Evolutionary conservation across 2,888 invertebrate species (phyloP), one percentile per base, ranked within the genome.

Genomic region (Habroteleia sp.): DNA sequence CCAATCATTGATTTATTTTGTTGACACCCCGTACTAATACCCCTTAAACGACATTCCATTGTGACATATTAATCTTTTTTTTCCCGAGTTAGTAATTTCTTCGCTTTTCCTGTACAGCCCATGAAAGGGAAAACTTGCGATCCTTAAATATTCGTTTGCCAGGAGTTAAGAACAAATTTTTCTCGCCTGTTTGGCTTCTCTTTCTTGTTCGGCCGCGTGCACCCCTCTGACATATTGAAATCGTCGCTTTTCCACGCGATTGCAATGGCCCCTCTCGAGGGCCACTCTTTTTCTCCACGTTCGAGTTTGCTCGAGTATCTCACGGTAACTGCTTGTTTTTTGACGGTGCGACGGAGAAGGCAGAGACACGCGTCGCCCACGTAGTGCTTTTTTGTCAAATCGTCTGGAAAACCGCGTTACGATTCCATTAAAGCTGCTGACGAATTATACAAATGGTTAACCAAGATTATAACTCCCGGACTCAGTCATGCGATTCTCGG

Each of bases 391-490:
- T 87, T 87, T 83, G 86, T 69, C 83, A 87, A 88, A 88, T 88
- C 87, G 87, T 80, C 83, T 79, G 88, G 87, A 88, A 88, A 85
- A 77, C 82, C 82, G 76, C 78, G 77, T 50, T 60, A 60, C 72
- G 78, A 11, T 76, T 63, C 44, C 78, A 76, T 80, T 81, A 80
- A 83, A 86, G 88, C 81, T 79, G 77, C 82, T 86, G 88, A 88
- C 87, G 86, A 88, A 87, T 87, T 84, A 84, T 85, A 87, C 84
- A 85, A 86, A 87, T 85, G 85, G 80, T 82, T 74, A 74, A 62
- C 73, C 60, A 25, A 35, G 62, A 46, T 63, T 69, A 76, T 46
- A 44, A 35, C 42, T 50, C 11, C 7, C 20, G 20, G 20, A 54
- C 33, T 42, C 63, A 72, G 60, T 63, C 65, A 62, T 31, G 46